phyloP scores from a whole-genome alignment of 2,888 invertebrate species.

The Pollenia labialis region DNA sequence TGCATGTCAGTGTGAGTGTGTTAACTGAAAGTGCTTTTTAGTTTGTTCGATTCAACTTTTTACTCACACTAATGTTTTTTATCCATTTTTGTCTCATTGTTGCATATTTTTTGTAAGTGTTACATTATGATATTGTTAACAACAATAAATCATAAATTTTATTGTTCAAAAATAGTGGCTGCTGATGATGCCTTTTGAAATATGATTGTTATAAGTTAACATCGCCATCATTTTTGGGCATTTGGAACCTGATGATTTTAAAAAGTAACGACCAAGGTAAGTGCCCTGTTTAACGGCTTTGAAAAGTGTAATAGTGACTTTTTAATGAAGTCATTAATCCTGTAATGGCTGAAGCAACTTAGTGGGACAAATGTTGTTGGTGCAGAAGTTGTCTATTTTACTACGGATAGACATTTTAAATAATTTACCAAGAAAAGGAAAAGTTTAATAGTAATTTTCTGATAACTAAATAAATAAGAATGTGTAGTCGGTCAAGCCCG shows the following conservation, averaged over 20 bases:
- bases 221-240: background rate
- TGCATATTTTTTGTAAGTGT: background rate
- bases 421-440: too few relatives aligned
- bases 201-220: background rate
- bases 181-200: background rate
- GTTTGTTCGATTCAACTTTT: background rate
- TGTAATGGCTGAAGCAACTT: too few relatives aligned
- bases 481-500: too few relatives aligned
- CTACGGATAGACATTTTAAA: too few relatives aligned
- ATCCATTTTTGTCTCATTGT: background rate
- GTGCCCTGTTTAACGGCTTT: background rate
- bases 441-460: too few relatives aligned
- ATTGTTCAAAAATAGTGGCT: background rate
- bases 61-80: conserved; percentile 10
- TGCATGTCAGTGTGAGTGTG: background rate
- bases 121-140: conserved; percentile 6
- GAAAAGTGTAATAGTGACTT: background rate
- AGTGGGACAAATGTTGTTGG: too few relatives aligned
- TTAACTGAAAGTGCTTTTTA: conserved; percentile 11
- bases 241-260: background rate
- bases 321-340: background rate
- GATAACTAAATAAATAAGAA: too few relatives aligned
- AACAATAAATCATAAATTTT: conserved; percentile 7
- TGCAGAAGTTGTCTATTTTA: too few relatives aligned
- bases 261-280: background rate